A percentile compares a stretch with the other conserved stretches of the same genome.
Evolutionary conservation across 2,113 vertebrate genomes (phyloP).

Genomic region (Halcyon senegalensis): DNA sequence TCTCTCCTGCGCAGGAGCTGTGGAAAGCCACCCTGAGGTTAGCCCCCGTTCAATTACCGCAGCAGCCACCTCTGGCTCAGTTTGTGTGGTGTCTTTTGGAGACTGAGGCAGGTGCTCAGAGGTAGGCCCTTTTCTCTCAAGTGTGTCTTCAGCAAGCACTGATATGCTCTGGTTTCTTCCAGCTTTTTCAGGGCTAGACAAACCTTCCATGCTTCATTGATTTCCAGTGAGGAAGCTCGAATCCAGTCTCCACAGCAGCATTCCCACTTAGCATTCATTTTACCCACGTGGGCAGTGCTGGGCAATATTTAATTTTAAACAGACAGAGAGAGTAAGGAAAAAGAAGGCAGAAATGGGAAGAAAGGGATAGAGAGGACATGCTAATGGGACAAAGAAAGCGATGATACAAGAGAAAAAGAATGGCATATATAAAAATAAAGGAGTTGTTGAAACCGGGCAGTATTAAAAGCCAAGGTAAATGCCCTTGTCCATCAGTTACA

Average conservation of each 20-base stretch:
- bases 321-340: neutral
- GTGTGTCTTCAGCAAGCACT: neutral
- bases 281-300: neutral
- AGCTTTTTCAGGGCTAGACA: neutral
- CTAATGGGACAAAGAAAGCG: neutral
- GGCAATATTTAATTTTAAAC: conserved; percentile 48
- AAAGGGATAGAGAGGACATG: neutral
- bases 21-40: neutral
- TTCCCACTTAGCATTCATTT: conserved; percentile 25
- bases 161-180: neutral
- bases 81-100: neutral
- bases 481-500: neutral
- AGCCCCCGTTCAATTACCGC: neutral
- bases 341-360: neutral
- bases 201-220: neutral
- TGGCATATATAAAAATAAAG: neutral
- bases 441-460: neutral
- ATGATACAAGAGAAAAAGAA: neutral
- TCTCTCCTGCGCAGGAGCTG: neutral
- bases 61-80: neutral
- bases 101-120: neutral
- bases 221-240: neutral
- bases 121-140: neutral
- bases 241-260: conserved; percentile 1
- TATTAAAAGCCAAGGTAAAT: neutral